Percentiles rank a stretch among this genome's conserved stretches.
Evolutionary conservation across 92 coral and sea anemone genomes (phyloP).

Genomic region (Paramuricea clavata): DNA sequence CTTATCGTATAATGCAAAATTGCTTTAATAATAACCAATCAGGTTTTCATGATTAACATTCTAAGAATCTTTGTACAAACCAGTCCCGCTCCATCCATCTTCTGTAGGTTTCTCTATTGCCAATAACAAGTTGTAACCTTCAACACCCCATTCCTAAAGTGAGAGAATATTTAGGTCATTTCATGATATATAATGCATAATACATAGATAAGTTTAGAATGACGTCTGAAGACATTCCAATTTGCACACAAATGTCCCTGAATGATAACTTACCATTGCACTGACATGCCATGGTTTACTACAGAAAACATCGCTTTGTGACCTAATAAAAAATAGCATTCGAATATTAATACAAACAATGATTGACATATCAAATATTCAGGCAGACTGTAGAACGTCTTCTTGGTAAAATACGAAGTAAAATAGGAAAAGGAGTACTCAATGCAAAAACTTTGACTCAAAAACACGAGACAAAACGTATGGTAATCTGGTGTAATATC

Average conservation of each 20-base stretch:
- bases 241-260: neutral
- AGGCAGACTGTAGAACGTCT: neutral
- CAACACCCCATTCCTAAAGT: constrained; percentile 94
- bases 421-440: neutral
- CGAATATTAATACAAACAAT: neutral
- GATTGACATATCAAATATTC: neutral
- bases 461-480: too few species aligned
- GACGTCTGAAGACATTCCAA: neutral
- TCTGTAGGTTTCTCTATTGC: constrained; percentile 80
- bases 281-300: constrained; percentile 95
- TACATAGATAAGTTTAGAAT: neutral
- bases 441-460: neutral
- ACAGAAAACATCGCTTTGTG: constrained; percentile 83
- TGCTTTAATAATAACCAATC: too few species aligned
- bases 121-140: constrained; percentile 93
- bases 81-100: constrained; percentile 51
- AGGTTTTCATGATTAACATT: too few species aligned
- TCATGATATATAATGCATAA: neutral
- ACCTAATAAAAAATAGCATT: constrained; percentile 60
- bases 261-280: constrained; percentile 74
- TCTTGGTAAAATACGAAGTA: neutral
- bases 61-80: constrained; percentile 1
- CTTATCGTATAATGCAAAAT: too few species aligned
- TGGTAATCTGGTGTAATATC: too few species aligned
- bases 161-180: neutral